Base-by-base conservation (phyloP, 2,797 vertebrate species). In the Rhabdomys pumilio region DNA sequence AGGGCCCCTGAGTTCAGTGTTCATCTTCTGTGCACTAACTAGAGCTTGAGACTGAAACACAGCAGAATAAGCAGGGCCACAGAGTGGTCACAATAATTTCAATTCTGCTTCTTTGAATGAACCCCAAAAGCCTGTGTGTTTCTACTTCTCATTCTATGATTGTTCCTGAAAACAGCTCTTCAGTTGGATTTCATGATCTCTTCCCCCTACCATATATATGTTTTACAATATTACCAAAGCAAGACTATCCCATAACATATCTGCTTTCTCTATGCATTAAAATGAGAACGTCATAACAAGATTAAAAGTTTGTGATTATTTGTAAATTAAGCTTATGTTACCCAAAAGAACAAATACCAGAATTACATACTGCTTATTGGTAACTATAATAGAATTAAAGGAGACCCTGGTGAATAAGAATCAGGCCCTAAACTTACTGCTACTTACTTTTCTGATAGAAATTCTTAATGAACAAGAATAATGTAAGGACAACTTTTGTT, bases 1-100 rank as follows among this genome's bases (percentile, higher is more conserved):
- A 26, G n/a, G 2, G 15, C 0, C n/a, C 0, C 1, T 29, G 24
- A 14, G 4, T 9, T 9, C 34, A 41, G 50, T 11, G 29, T 24
- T 22, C 19, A 76, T 76, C 2, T 44, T 61, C 26, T n/a, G 55
- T 24, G 55, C 2, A 59, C 26, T 75, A n/a, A 29, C 24, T 17
- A 20, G 3, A 31, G 53, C 10, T 15, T 76, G 29, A 44, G 2
- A 4, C 61, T 76, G 61, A 34, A 75, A 44, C n/a, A 61, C 4
- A 38, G 84, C 50, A 50, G 10, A 47, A 61, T 20, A 11, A 44
- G 5, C 22, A 31, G 38, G 26, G 29, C 9, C 38, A 76, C 44
- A 47, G 14, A 13, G 3, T 75, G 38, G 15, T 75, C 17, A 59
- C 59, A 26, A 22, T 76, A 53, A 53, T 50, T n/a, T 38, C 50